phyloP scores from a whole-genome alignment of 2,113 vertebrate species.

The Micronisus gabar region DNA sequence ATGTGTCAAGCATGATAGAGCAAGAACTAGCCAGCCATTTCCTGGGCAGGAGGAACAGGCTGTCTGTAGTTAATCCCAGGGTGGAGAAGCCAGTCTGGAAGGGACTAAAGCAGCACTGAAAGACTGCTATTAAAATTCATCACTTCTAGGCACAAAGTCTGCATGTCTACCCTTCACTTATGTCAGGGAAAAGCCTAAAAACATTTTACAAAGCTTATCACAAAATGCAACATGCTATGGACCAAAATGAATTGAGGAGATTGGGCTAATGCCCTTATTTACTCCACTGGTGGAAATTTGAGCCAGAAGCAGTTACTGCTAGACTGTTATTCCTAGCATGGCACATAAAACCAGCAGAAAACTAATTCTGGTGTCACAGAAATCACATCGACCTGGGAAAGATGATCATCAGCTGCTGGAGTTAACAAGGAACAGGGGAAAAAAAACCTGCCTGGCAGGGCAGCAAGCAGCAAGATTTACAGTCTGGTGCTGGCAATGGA shows the following conservation, averaged over 20 bases:
- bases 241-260: conserved; percentile 11
- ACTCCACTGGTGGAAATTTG: not conserved
- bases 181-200: not conserved
- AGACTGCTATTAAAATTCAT: conserved; percentile 58
- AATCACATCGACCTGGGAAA: not conserved
- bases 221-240: not conserved
- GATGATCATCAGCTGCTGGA: conserved; percentile 12
- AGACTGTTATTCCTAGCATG: not conserved
- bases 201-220: conserved; percentile 40
- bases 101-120: not conserved
- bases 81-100: conserved; percentile 35
- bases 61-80: conserved; percentile 47
- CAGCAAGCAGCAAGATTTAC: not conserved
- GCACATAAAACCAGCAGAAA: conserved; percentile 18
- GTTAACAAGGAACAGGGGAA: not conserved
- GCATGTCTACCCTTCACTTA: not conserved
- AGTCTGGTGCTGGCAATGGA: not conserved
- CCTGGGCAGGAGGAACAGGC: conserved; percentile 9
- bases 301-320: conserved; percentile 14
- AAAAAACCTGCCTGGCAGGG: not conserved
- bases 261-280: not conserved
- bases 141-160: conserved; percentile 20
- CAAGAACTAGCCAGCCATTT: conserved; percentile 41
- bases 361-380: conserved; percentile 17
- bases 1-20: not conserved